A percentile compares a stretch with the other conserved stretches of the same genome.
These are phyloP conservation scores for Drosophila nasuta DNA, from an alignment of 1,140 invertebrate species.

Conservation along the genomic window DNA sequence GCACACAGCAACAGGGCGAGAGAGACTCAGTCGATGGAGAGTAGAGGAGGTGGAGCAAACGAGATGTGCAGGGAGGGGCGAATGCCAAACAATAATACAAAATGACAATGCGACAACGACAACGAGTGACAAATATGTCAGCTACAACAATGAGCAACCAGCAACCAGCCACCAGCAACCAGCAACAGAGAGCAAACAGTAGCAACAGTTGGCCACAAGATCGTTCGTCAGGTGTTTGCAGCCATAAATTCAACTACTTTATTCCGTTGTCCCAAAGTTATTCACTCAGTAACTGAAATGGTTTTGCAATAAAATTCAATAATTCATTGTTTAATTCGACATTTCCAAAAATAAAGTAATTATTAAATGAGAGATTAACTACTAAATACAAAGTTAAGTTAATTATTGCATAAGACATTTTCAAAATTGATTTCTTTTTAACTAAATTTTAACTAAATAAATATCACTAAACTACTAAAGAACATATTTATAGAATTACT, in stretches of 20 bases:
- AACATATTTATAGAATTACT: too few species aligned
- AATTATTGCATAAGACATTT: too few species aligned
- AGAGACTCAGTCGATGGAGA: constrained; percentile 1
- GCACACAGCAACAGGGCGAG: constrained; percentile 24
- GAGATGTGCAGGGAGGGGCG: not conserved
- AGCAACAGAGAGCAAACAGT: constrained; percentile 26
- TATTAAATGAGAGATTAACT: too few species aligned
- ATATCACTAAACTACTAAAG: too few species aligned
- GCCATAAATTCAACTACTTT: constrained; percentile 3
- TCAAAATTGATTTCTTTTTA: too few species aligned
- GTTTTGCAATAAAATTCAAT: too few species aligned
- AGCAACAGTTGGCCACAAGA: constrained; percentile 35
- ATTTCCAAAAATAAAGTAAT: too few species aligned
- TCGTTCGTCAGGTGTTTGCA: constrained; percentile 31
- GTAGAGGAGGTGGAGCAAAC: constrained; percentile 25
- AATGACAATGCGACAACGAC: constrained; percentile 46
- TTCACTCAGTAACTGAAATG: too few species aligned
- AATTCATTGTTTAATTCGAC: too few species aligned
- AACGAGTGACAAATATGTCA: constrained; percentile 52
- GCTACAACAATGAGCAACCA: constrained; percentile 32
- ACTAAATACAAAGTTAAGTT: too few species aligned
- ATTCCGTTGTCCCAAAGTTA: not conserved
- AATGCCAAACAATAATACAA: constrained; percentile 43
- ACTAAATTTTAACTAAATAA: too few species aligned
- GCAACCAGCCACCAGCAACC: not conserved